Base-by-base conservation (phyloP, 2,113 vertebrate genomes). In the Misgurnus anguillicaudatus region DNA sequence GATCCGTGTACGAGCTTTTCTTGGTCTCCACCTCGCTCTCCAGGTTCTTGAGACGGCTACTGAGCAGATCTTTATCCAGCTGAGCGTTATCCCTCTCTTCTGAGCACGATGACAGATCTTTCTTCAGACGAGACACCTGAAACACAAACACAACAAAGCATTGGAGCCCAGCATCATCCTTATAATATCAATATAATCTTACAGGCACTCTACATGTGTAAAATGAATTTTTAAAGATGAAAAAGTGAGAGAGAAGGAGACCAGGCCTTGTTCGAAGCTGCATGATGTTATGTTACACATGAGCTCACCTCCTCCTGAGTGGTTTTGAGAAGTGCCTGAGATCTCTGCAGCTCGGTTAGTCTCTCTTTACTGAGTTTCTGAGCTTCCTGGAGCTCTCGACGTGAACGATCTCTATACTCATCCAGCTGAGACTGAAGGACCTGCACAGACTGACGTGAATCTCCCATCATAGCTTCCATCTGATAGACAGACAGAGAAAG, bases 261-360 rank as follows among this genome's bases (percentile, higher is more conserved):
- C n/a, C n/a, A n/a, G n/a, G n/a, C n/a, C n/a, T n/a, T n/a, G n/a
- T n/a, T n/a, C n/a, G n/a, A n/a, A n/a, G n/a, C n/a, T n/a, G n/a
- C n/a, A n/a, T n/a, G n/a, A n/a, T n/a, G 24, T 31, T 31, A 3
- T 31, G 24, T 31, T 31, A 31, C 2, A 31, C 24, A 31, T 31
- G 3, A 19, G 17, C 89, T 87, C 79, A 98, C 96, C 95, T 99
- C 97, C 0, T 99, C 96, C 83, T 97, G 96, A 74, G 94, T 92
- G 74, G 80, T 82, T 57, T 89, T 95, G 70, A 94, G 11, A 13
- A 82, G 92, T 55, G 87, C 82, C 72, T 96, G 95, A n/a, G 86
- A 87, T 81, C 94, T 94, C 88, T 98, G 95, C 36, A 94, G 90
- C 89, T 98, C 96, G 0, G 86, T 86, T 0, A 94, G 87, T 51